Conservation (phyloP, 1,140 invertebrate genomes). For the Nebria ingens region DNA sequence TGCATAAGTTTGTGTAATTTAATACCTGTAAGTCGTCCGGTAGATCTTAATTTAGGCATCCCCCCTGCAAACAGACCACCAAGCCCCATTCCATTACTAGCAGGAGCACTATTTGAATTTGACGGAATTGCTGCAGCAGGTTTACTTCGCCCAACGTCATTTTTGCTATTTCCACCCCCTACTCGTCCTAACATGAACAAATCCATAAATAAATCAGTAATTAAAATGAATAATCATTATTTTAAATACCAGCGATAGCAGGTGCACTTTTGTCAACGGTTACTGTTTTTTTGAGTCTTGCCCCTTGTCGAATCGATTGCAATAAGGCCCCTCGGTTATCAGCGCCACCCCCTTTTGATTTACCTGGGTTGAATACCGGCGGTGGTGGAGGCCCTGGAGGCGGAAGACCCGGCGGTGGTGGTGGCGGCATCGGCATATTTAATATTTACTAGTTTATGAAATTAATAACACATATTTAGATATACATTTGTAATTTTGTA, state of each 20-base stretch:
- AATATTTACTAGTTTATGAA: no score
- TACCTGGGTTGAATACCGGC: conserved; percentile 42
- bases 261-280: conserved; percentile 85
- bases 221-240: conserved; percentile 10
- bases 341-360: conserved; percentile 37
- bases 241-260: conserved; percentile 47
- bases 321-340: conserved; percentile 57
- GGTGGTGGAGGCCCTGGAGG: conserved; percentile 53
- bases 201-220: conserved; percentile 11
- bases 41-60: conserved; percentile 77
- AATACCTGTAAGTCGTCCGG: conserved; percentile 35
- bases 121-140: conserved; percentile 35
- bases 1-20: conserved; percentile 22
- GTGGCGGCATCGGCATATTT: conserved; percentile 34
- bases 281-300: conserved; percentile 71
- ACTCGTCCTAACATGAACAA: no score
- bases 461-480: no score
- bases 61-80: conserved; percentile 75
- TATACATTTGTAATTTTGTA: no score
- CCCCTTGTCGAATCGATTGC: conserved; percentile 71
- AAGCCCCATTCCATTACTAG: conserved; percentile 43
- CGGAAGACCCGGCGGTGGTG: conserved; percentile 46
- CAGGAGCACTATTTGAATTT: conserved; percentile 26
- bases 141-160: conserved; percentile 13
- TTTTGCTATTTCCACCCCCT: no score